Evolutionary conservation across 2,797 vertebrate species (phyloP), one percentile per base, ranked within the genome.

Genomic region (Odontamblyopus rebecca): DNA sequence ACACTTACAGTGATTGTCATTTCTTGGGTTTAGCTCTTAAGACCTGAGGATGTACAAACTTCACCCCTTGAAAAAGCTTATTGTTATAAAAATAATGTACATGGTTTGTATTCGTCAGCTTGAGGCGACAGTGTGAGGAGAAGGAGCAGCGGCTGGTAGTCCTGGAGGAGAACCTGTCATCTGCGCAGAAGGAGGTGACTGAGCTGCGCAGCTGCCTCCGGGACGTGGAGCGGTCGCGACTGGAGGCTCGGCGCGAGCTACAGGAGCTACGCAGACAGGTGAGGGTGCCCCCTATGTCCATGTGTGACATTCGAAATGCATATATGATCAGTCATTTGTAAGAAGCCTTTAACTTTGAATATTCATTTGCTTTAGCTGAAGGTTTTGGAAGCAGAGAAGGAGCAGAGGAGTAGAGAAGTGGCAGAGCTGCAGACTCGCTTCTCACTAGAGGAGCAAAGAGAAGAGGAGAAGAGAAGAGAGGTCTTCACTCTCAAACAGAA

Each of bases 221-320:
- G n/a, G 96, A 96, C 26, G 95, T 98, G 19, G 97, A 99, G 73
- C 89, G 91, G 1, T 96, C 94, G 0, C 88, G 97, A 11, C 94
- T 98, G 0, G 96, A 98, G 50, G 96, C 96, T 0, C 94, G 97
- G 0, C 83, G 97, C 15, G 96, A 98, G 72, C 94, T 99, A 71
- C 97, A 99, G 92, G 97, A 99, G 80, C 95, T 98, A 38, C 94
- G 96, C 78, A 88, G 96, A 72, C 96, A 98, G 96, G 97, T 98
- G 41, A 60, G 80, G 29, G 63, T 1, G 2, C 12, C 23, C 41
- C n/a, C 27, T 29, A 26, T 60, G 53, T 66, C 35, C 23, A 70
- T 64, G 35, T 30, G 50, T 27, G 27, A 59, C 32, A 15, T 48
- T 4, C 15, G 3, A 48, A 15, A 48, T 48, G 15, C 44, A 48